Percentiles rank a stretch among this genome's conserved stretches.
phyloP scores from a whole-genome alignment of 2,888 invertebrate species.

The Leistus spinibarbis region DNA sequence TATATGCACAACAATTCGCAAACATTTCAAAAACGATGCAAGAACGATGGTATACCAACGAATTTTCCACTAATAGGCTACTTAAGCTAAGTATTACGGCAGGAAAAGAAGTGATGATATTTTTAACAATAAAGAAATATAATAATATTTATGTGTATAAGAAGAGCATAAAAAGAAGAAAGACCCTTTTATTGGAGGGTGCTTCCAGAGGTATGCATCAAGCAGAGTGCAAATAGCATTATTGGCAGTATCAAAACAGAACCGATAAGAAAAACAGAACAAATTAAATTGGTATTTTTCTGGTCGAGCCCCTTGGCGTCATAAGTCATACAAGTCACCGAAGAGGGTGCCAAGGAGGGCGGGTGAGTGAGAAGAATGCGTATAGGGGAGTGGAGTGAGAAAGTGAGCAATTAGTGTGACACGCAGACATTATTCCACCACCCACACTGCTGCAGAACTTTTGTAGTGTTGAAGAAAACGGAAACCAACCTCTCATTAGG shows the following conservation, averaged over 20 bases:
- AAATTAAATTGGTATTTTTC: constrained; percentile 51
- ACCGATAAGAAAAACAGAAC: constrained; percentile 27
- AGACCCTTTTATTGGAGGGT: background rate
- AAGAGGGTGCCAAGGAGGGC: background rate
- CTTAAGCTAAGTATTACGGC: too few relatives aligned
- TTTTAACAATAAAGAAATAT: too few relatives aligned
- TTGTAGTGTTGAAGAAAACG: background rate
- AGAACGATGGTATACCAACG: too few relatives aligned
- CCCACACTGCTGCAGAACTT: constrained; percentile 46
- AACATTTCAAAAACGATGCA: too few relatives aligned
- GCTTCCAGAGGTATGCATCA: background rate
- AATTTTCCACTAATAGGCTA: too few relatives aligned
- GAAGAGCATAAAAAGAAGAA: background rate
- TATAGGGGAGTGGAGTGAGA: constrained; percentile 43
- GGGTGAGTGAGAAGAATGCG: background rate
- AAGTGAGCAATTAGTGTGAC: constrained; percentile 55
- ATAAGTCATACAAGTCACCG: constrained; percentile 49
- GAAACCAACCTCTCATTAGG: constrained; percentile 18
- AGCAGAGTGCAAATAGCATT: background rate
- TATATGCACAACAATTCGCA: too few relatives aligned
- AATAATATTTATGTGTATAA: too few relatives aligned
- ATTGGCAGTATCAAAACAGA: constrained; percentile 25
- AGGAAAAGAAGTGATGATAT: too few relatives aligned
- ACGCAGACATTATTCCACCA: constrained; percentile 53
- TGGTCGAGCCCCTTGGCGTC: constrained; percentile 42